Evolutionary conservation across 2,888 invertebrate genomes (phyloP).

Genomic region (Platerodrilus igneus): DNA sequence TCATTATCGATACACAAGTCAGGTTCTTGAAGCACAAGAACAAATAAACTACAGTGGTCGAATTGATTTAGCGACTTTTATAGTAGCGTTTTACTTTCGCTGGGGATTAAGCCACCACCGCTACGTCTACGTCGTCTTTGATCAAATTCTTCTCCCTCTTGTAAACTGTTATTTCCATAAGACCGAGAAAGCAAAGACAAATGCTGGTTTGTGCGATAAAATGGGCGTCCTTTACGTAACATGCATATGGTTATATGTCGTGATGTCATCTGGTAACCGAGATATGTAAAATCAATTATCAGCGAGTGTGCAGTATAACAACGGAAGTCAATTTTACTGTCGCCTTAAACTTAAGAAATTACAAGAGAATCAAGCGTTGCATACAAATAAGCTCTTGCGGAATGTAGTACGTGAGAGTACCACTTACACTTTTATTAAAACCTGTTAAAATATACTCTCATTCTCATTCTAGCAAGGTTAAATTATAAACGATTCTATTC

Average conservation of each 20-base stretch:
- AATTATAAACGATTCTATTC: no score
- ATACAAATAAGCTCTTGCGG: no score
- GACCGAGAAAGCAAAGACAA: slow-evolving; percentile 41
- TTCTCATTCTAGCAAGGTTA: no score
- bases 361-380: no score
- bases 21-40: slow-evolving; percentile 49
- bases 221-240: slow-evolving; percentile 44
- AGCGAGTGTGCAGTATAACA: no score
- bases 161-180: slow-evolving; percentile 35
- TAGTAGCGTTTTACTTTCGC: slow-evolving; percentile 55
- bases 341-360: no score
- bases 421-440: no score
- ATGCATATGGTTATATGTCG: slow-evolving; percentile 28
- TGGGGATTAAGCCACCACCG: slow-evolving; percentile 44
- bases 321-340: no score
- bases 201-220: slow-evolving; percentile 20
- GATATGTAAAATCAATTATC: neutral
- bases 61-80: slow-evolving; percentile 53
- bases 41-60: slow-evolving; percentile 56
- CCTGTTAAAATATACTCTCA: no score
- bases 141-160: slow-evolving; percentile 41
- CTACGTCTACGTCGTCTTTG: slow-evolving; percentile 35
- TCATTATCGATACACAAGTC: slow-evolving; percentile 47
- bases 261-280: slow-evolving; percentile 14
- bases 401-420: no score